Evolutionary conservation across 2,888 invertebrate genomes (phyloP), one percentile per base, ranked within the genome.

Genomic region (Catotricha subobsoleta): DNA sequence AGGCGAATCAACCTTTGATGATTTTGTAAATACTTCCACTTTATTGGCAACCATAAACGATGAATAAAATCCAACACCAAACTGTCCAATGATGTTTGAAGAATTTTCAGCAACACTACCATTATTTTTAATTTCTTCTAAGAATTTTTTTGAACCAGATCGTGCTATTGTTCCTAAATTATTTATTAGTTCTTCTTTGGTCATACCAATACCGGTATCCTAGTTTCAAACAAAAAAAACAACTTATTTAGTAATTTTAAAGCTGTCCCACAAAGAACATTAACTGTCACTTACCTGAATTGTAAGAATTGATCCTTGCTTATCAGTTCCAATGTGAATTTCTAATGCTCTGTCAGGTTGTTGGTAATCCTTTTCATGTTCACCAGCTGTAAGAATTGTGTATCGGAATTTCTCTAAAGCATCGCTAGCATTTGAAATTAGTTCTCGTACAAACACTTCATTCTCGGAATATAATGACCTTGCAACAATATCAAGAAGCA

Each of bases 61-160:
- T 12, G 95, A 94, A 61, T 97, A 97, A 62, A 97, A 97, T 1
- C 95, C 97, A 15, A 97, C 97, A 48, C 95, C 97, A 67, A 97
- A 97, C 60, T 97, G 94, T 3, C 95, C 92, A 57, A 94, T 92
- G 40, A 94, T 90, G 46, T 80, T 76, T 38, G 73, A 78, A 0
- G 74, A 60, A 48, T 71, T 74, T 10, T 75, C 74, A 20, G 67
- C 62, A 2, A 68, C 66, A 4, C 67, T 62, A 31, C 72, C 67
- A 50, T 77, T 71, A 39, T 74, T 69, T 55, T 83, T 79, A 20
- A 91, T 62, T 58, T 90, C 74, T 55, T 92, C 81, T 47, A 94
- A 63, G 54, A 92, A 94, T 15, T 83, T 81, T 59, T 94, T 94
- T 0, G 94, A 94, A 1, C 95, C 97, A 43, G 94, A 95, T 50